Evolutionary conservation across 1,140 invertebrate genomes (phyloP).

Genomic region (Neomicropteryx cornuta): DNA sequence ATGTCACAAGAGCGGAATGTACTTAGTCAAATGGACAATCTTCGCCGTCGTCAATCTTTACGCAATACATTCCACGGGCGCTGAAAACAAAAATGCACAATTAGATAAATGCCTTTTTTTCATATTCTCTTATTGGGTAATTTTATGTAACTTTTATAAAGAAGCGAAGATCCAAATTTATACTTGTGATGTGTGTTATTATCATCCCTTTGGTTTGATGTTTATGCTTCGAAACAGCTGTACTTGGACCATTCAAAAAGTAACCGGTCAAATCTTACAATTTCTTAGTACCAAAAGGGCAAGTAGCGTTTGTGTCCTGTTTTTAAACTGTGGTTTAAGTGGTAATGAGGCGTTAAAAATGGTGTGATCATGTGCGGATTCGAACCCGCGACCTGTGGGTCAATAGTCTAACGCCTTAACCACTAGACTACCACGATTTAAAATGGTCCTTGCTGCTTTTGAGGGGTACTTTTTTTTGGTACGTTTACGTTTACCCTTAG

Average conservation of each 20-base stretch:
- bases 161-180: not conserved
- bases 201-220: slow-evolving; percentile 3
- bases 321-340: too few species aligned
- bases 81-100: slow-evolving; percentile 30
- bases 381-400: too few species aligned
- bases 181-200: slow-evolving; percentile 1
- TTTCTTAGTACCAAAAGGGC: too few species aligned
- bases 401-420: too few species aligned
- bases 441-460: too few species aligned
- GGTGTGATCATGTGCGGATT: too few species aligned
- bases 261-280: slow-evolving; percentile 4
- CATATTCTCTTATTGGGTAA: not conserved
- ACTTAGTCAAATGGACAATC: slow-evolving; percentile 48
- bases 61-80: slow-evolving; percentile 47
- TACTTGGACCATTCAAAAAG: slow-evolving; percentile 5
- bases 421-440: too few species aligned
- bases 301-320: not conserved
- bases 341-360: too few species aligned
- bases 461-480: too few species aligned
- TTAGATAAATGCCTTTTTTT: slow-evolving; percentile 5
- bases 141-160: not conserved
- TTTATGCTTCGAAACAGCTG: slow-evolving; percentile 6
- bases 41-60: slow-evolving; percentile 42
- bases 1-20: too few species aligned
- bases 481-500: too few species aligned